Conservation (phyloP, 2,113 vertebrate species). For the Brachyhypopomus occidentalis region DNA sequence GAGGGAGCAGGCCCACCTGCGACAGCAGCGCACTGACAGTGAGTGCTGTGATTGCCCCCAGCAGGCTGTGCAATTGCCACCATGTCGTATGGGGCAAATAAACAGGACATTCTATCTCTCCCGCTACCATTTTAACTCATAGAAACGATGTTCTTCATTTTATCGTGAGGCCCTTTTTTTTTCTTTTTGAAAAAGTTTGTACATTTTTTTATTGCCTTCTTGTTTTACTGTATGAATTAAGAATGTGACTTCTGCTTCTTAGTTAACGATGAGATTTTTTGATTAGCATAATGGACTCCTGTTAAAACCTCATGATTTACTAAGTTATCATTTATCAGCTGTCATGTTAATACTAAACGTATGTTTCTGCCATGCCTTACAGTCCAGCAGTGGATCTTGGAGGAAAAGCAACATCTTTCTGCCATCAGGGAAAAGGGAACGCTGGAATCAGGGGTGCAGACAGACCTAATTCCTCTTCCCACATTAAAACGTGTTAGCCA, state of each 20-base stretch:
- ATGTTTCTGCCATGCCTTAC: conserved; percentile 55
- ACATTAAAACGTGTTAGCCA: conserved; percentile 31
- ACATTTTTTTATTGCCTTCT: background rate
- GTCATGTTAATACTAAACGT: background rate
- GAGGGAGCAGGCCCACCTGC: conserved; percentile 76
- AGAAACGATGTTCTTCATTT: background rate
- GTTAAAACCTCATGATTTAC: background rate
- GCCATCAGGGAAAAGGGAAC: conserved; percentile 69
- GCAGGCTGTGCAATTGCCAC: too few species aligned
- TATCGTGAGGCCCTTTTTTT: background rate
- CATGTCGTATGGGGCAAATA: background rate
- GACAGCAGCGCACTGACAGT: conserved; percentile 82
- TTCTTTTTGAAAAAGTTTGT: background rate
- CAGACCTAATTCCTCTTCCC: conserved; percentile 65
- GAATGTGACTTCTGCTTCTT: background rate
- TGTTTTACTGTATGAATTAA: background rate
- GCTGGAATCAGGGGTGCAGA: conserved; percentile 76
- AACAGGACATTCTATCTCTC: background rate
- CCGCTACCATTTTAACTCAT: background rate
- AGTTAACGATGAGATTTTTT: background rate
- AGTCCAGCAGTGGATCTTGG: conserved; percentile 87
- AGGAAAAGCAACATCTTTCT: conserved; percentile 77
- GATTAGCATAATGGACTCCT: background rate
- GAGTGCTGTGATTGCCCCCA: conserved; percentile 58
- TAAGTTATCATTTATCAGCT: background rate